Base-by-base conservation (phyloP, 2,797 vertebrate species). In the Pseudochaenichthys georgianus region DNA sequence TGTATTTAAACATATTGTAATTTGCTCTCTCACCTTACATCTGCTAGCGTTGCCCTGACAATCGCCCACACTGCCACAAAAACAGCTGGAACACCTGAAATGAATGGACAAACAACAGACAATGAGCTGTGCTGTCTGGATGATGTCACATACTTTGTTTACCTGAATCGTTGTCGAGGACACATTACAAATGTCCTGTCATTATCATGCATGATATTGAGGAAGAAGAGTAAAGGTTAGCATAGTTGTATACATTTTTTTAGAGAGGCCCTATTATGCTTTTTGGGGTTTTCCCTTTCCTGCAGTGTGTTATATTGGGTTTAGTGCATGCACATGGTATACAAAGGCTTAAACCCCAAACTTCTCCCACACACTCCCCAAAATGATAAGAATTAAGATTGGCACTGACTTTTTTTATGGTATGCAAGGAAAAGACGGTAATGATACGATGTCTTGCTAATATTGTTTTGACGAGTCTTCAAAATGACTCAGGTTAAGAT, bases 61-160 rank as follows among this genome's bases (percentile, higher is more conserved):
- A 96, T 90, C 3, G 95, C 96, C 97, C 97, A 98, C 64, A 95
- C 85, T 2, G 90, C 92, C 41, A 96, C 96, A 75, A 98, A 98
- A 21, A 95, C 83, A 38, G 94, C 96, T 5, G 97, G 97, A 85
- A 98, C 96, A 65, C 96, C 97, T 98, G 83, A 3, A 93, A 90
- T 64, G 1, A 77, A 93, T 76, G 84, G 60, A 45, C 9, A 47
- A 38, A 38, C 16, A 77, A 64, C 10, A 47, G n/a, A 52, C 9
- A 9, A 51, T 41, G 1, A 70, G 52, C 16, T 9, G 28, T 28
- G 19, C 0, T 16, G 47, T 51, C 6, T 6, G 0, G 4, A 2
- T 45, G 3, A 53, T 7, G 3, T 23, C 17, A n/a, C 9, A 15
- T 2, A 34, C 9, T 55, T 19, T 10, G n/a, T 67, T 57, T 57